These are phyloP conservation scores for Neoascia interrupta DNA, from an alignment of 2,888 invertebrate genomes.

Conservation along the genomic window DNA sequence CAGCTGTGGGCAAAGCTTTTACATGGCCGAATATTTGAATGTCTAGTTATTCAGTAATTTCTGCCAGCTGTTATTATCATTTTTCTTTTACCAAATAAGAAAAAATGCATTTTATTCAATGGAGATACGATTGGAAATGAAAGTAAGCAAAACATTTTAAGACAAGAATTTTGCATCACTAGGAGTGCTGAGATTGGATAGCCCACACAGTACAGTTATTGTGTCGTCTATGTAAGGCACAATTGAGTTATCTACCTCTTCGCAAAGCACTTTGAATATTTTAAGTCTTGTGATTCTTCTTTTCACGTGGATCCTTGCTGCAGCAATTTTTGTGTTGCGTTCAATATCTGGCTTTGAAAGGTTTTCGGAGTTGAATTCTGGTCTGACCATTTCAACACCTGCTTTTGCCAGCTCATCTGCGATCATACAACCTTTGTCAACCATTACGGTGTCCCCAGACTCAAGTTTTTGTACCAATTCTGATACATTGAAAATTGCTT, in stretches of 20 bases:
- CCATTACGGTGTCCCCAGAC: conserved; percentile 13
- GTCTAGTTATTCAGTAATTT: too few species aligned
- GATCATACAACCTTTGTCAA: conserved; percentile 25
- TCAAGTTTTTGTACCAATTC: conserved; percentile 13
- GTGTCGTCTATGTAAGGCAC: conserved; percentile 20
- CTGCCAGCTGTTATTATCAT: too few species aligned
- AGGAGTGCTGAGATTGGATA: not conserved
- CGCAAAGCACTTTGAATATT: conserved; percentile 1
- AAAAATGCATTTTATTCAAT: too few species aligned
- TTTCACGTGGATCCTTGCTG: not conserved
- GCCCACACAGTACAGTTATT: not conserved
- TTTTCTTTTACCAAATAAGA: too few species aligned
- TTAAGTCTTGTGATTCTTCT: conserved; percentile 1
- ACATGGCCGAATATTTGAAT: too few species aligned
- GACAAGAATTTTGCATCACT: not conserved
- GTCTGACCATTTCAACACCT: conserved; percentile 21
- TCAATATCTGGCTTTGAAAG: not conserved
- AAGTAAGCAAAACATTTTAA: too few species aligned
- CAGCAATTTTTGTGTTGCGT: not conserved
- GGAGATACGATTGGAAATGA: too few species aligned
- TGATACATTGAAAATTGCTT: conserved; percentile 6
- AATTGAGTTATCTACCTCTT: not conserved
- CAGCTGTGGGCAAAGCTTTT: too few species aligned
- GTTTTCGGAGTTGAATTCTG: not conserved
- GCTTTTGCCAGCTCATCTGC: conserved; percentile 7